These are phyloP conservation scores for Oophaga pumilio DNA, from an alignment of 2,113 vertebrate species.

Conservation along the genomic window DNA sequence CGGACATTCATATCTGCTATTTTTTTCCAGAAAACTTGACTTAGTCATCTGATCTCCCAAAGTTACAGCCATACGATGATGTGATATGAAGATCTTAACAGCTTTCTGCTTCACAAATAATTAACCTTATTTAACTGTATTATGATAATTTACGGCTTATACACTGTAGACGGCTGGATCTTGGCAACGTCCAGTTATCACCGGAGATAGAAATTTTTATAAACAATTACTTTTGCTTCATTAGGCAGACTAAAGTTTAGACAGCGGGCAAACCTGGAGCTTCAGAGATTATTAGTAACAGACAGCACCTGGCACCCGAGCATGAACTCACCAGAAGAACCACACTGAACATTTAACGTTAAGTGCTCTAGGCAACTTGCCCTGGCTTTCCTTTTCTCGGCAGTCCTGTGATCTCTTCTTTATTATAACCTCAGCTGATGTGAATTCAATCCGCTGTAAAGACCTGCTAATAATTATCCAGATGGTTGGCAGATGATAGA, in stretches of 20 bases:
- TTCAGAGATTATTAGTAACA: neutral
- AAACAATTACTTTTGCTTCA: neutral
- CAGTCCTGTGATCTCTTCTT: slow-evolving; percentile 6
- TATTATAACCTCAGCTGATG: slow-evolving; percentile 6
- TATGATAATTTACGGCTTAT: neutral
- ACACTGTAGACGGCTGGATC: too few species aligned
- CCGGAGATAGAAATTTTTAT: neutral
- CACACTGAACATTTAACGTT: slow-evolving; percentile 18
- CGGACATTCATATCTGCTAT: neutral
- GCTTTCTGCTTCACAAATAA: too few species aligned
- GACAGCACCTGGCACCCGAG: slow-evolving; percentile 23
- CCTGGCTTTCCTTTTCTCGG: neutral
- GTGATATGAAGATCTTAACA: neutral
- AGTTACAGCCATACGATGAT: neutral
- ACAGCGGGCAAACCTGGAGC: slow-evolving; percentile 5
- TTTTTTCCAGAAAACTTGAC: neutral
- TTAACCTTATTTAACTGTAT: neutral
- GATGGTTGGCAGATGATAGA: slow-evolving; percentile 51
- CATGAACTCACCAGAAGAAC: slow-evolving; percentile 22
- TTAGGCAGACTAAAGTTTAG: slow-evolving; percentile 17
- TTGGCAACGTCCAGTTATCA: slow-evolving; percentile 8
- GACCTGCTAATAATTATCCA: slow-evolving; percentile 43
- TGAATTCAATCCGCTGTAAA: slow-evolving; percentile 20
- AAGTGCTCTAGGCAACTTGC: slow-evolving; percentile 17
- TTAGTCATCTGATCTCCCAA: neutral